phyloP scores from a whole-genome alignment of 2,797 vertebrate genomes.

The Peromyscus eremicus region DNA sequence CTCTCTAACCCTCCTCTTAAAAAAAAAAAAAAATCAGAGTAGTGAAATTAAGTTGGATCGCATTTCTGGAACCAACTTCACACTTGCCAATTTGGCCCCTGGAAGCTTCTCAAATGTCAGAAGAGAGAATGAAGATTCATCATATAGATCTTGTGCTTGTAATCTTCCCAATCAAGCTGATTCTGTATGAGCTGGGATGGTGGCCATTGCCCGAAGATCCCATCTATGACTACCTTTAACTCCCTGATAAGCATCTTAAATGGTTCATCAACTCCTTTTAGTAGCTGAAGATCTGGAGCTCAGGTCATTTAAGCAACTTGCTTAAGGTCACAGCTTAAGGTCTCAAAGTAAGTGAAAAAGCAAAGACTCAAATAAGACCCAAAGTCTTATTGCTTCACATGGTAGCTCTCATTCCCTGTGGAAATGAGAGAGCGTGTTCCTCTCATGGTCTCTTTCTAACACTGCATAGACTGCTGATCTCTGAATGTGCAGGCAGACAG shows the following conservation, averaged over 20 bases:
- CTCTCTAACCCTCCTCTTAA: not conserved
- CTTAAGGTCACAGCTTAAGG: not conserved
- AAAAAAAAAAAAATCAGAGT: not conserved
- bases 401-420: not conserved
- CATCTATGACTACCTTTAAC: not conserved
- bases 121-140: not conserved
- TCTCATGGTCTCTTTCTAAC: not conserved
- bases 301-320: not conserved
- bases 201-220: too few relatives aligned
- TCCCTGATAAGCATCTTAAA: not conserved
- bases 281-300: not conserved
- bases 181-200: not conserved
- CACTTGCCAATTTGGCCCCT: not conserved
- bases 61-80: not conserved
- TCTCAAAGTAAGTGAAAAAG: not conserved
- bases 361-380: not conserved
- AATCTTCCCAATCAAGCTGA: not conserved
- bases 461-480: not conserved
- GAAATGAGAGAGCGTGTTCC: not conserved
- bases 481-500: slow-evolving; percentile 23
- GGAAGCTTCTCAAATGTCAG: not conserved
- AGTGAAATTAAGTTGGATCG: too few relatives aligned
- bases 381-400: not conserved
- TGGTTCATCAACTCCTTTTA: not conserved
- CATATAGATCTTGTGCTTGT: not conserved